Evolutionary conservation across 2,113 vertebrate species (phyloP), one percentile per base, ranked within the genome.

Genomic region (Dunckerocampus dactyliophorus): DNA sequence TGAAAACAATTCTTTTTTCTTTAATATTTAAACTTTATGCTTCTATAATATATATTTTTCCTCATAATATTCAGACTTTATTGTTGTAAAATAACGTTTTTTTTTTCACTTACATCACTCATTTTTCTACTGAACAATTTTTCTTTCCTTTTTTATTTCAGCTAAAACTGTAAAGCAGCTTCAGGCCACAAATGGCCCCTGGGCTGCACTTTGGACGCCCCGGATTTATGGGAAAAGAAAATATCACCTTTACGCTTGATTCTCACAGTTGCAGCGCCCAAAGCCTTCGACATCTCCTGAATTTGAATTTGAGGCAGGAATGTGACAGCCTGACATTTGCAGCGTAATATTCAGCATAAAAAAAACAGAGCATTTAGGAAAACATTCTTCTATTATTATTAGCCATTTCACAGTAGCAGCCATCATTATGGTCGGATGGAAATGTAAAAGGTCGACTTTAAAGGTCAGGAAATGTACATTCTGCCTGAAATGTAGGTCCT

Each of bases 261-360:
- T 22, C 46, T 39, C 46, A 20, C 46, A 45, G 50, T 54, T 31
- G 58, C 28, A 74, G 67, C 71, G 47, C 12, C 53, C 47, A 59
- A 52, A 68, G 21, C 54, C 54, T 47, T 62, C 4, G 47, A 37
- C 16, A 19, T 67, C 62, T 74, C 47, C 14, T 13, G 24, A 37
- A 54, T 21, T 22, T 20, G 62, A 69, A 9, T 47, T 6, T 17
- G 47, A 19, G 17, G 45, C 45, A 14, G 52, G 63, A 53, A 49
- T 65, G 39, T 19, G 61, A 17, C 64, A 63, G 57, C 59, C 49
- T 48, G 56, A 52, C 61, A 62, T 71, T 72, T 69, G 43, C 54
- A 48, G 47, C 12, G 12, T 12, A n/a, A 19, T 19, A 8, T 47
- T 21, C 59, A 48, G 50, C 37, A 70, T 59, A 61, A 22, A 59